These are phyloP conservation scores for Chionis minor DNA, from an alignment of 2,113 vertebrate genomes.

Conservation along the genomic window DNA sequence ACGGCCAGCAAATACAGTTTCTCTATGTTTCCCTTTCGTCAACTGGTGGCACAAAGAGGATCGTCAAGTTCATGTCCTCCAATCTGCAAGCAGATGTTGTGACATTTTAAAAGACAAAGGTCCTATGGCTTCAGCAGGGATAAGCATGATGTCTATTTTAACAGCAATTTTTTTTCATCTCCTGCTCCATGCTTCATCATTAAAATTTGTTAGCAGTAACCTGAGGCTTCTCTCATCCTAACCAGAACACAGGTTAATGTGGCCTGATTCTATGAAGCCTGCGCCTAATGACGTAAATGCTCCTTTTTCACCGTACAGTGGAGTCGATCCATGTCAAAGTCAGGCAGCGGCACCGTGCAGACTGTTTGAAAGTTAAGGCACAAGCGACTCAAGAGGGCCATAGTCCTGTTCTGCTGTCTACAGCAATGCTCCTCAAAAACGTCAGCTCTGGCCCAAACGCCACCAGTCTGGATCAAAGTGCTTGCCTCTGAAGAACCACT, in stretches of 20 bases:
- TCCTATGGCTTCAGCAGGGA: neutral
- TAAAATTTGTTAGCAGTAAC: neutral
- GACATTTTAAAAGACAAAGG: constrained; percentile 10
- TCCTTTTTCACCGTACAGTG: neutral
- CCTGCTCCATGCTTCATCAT: neutral
- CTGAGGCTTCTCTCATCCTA: neutral
- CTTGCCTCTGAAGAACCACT: neutral
- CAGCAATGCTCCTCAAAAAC: neutral
- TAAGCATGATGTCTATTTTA: neutral
- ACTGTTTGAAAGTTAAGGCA: neutral
- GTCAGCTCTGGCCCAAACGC: neutral
- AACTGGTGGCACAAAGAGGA: neutral
- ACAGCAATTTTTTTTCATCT: neutral
- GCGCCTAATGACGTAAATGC: neutral
- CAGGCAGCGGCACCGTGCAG: neutral
- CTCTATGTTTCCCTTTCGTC: neutral
- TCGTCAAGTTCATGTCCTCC: neutral
- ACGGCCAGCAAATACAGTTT: neutral
- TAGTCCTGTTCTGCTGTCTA: neutral
- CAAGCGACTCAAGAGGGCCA: accelerated
- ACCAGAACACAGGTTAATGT: neutral
- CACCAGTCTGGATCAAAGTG: neutral
- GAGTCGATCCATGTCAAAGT: neutral
- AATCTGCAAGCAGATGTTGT: neutral
- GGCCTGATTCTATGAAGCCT: neutral